Percentiles rank a stretch among this genome's conserved stretches.
These are phyloP conservation scores for Apogon hyalosoma DNA, from an alignment of 2,797 vertebrate species.

Conservation along the genomic window DNA sequence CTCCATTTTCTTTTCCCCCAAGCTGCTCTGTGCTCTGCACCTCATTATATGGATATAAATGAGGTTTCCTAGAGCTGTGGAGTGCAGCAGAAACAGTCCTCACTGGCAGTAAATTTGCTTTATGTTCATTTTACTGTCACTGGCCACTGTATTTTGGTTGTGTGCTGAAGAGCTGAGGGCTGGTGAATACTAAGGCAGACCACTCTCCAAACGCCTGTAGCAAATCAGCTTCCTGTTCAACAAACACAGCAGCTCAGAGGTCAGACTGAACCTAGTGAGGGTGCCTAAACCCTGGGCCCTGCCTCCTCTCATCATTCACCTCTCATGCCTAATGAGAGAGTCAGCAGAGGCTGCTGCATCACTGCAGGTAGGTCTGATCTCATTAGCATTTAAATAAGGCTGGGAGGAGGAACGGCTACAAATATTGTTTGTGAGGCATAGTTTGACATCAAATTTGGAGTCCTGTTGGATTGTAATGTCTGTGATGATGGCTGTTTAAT, in stretches of 20 bases:
- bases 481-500: conserved; percentile 34
- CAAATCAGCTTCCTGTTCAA: conserved; percentile 11
- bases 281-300: conserved; percentile 14
- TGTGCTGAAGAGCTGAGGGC: conserved; percentile 28
- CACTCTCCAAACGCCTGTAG: conserved; percentile 5
- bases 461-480: conserved; percentile 29
- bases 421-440: conserved; percentile 31
- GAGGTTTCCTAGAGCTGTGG: conserved; percentile 45
- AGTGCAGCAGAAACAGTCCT: conserved; percentile 48
- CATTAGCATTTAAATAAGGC: conserved; percentile 73
- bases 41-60: conserved; percentile 65
- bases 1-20: conserved; percentile 20
- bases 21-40: conserved; percentile 37
- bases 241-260: conserved; percentile 27
- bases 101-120: conserved; percentile 64
- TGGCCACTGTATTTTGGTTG: conserved; percentile 43
- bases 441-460: conserved; percentile 44
- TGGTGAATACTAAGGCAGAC: conserved; percentile 28
- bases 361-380: conserved; percentile 59
- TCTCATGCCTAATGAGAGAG: conserved; percentile 54
- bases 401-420: conserved; percentile 21
- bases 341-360: conserved; percentile 52
- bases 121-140: conserved; percentile 64
- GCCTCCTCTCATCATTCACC: conserved; percentile 31
- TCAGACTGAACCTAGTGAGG: conserved; percentile 13